Base-by-base conservation (phyloP, 1,140 invertebrate genomes). In the Drosophila neocordata region DNA sequence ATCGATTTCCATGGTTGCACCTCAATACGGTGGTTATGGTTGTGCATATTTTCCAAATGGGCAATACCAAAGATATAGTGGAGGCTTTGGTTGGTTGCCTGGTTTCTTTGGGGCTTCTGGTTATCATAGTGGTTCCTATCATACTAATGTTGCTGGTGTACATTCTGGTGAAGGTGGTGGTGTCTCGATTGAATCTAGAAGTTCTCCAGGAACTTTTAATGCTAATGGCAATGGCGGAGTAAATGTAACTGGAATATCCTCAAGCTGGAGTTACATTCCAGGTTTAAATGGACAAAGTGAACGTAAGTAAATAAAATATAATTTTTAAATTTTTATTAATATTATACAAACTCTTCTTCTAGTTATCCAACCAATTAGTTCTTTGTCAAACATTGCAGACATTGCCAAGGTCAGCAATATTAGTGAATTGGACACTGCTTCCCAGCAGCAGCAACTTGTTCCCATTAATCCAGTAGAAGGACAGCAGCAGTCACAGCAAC, bases 1-100 rank as follows among this genome's bases (percentile, higher is more conserved):
- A 12, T 6, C 8, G 1, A 48, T 48, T 15, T 2, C 41, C 15
- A 18, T 18, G 15, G 41, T 8, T 48, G 8, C n/a, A 11, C 41
- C 41, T 48, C 41, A 48, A 48, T 48, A 48, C 41, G 41, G 15
- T 48, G 41, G 41, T 20, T 20, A 48, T 48, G 41, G 41, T 48
- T 15, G 2, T 9, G 15, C 3, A 8, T 48, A 48, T 48, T 15
- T 8, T 1, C 4, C 41, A 20, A 48, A 20, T 20, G 41, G 8
- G 0, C 15, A 9, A 9, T 48, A 48, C 20, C 41, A 48, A 48
- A 18, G 41, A 0, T 20, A 48, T 20, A 7, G 15, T 44, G 41
- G 41, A 18, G 13, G 13, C 7, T 9, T 44, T 44, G 41, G 41
- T 48, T 48, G 41, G 41, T 8, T 20, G 15, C 41, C 41, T 48